Base-by-base conservation (phyloP, 2,888 invertebrate genomes). In the Cryptus armator region DNA sequence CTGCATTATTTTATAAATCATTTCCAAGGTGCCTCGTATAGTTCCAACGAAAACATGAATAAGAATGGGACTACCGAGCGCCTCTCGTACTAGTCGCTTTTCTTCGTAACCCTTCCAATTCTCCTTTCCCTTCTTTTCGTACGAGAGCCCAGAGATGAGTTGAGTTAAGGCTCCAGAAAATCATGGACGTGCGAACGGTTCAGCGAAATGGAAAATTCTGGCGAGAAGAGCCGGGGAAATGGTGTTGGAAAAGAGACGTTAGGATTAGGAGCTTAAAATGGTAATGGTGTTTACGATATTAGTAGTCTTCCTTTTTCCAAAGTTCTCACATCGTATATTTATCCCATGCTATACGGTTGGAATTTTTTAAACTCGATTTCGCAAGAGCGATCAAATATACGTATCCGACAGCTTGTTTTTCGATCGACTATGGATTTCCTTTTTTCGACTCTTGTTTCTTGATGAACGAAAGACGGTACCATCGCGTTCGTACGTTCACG, bases 1-100 rank as follows among this genome's bases (percentile, higher is more conserved):
- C 72, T 78, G 56, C 46, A 74, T 82, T 83, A 67, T 85, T 84
- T 81, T 84, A 79, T 82, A 75, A 84, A 85, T 80, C 77, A 82
- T 84, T 78, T 74, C 66, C 75, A 78, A 78, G 86, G 74, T 77
- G 75, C 76, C 64, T 79, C 79, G 68, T 51, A 81, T 66, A 71
- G 67, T 83, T 81, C 64, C 74, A 56, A 70, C 74, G 68, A 62
- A 82, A 68, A 48, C 76, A 85, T 83, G 80, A 83, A 80, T 80
- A 83, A 76, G 76, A 75, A 83, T 85, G 79, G 48, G 80, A 83
- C 64, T 74, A 46, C 53, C 71, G 70, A 19, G 56, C 19, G 48
- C 62, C 59, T 10, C 19, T 16, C 51, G 51, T 37, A 37, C 37
- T 1, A 59, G 48, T 76, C 64, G 66, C 68, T 64, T 62, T 48